Conservation (phyloP, 92 coral and sea anemone genomes). For the Zoanthus gigantus region DNA sequence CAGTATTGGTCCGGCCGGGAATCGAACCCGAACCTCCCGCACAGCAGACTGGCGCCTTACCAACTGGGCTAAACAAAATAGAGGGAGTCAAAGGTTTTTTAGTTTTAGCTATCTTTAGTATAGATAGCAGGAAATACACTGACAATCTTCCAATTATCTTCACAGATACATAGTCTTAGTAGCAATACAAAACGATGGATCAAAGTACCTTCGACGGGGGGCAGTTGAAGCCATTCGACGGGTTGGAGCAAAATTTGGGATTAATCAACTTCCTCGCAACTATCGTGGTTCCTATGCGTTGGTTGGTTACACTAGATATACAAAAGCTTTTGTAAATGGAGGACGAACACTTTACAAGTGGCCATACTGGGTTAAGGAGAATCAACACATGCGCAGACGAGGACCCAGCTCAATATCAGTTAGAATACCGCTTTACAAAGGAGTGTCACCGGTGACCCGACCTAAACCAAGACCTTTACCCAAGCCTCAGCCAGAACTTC, state of each 20-base stretch:
- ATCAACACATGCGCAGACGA: conserved; percentile 17
- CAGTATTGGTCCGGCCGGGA: no score
- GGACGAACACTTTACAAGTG: neutral
- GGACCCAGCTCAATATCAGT: conserved; percentile 34
- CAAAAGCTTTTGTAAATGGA: neutral
- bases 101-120: no score
- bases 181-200: conserved; percentile 37
- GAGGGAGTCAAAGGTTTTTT: no score
- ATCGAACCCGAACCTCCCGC: no score
- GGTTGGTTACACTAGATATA: conserved; percentile 25
- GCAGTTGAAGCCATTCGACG: neutral
- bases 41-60: no score
- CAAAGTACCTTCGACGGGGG: conserved; percentile 26
- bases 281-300: conserved; percentile 39
- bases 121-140: neutral
- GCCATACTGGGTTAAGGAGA: conserved; percentile 38
- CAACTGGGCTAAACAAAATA: no score
- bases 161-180: conserved; percentile 18
- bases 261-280: conserved; percentile 19
- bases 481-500: conserved; percentile 31
- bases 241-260: conserved; percentile 1
- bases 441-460: conserved; percentile 28
- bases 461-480: conserved; percentile 28
- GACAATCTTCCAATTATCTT: neutral
- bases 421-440: conserved; percentile 49